phyloP scores from a whole-genome alignment of 2,797 vertebrate genomes.

The Notamacropus eugenii region DNA sequence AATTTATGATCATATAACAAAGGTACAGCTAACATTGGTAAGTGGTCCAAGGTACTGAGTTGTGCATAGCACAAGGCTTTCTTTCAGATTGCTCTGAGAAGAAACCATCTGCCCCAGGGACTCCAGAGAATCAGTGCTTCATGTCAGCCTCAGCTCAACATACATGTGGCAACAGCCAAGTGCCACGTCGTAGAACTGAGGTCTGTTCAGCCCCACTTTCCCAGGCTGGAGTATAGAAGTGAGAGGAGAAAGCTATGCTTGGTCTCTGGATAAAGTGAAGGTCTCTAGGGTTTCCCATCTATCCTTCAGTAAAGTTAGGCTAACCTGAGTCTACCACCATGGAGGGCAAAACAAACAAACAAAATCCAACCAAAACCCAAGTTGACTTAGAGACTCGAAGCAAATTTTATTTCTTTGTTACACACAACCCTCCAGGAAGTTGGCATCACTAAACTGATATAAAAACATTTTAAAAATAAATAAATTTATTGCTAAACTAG shows the following conservation, averaged over 20 bases:
- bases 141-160: neutral
- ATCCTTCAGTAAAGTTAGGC: neutral
- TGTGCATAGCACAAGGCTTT: neutral
- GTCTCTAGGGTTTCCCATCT: neutral
- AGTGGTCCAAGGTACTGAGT: neutral
- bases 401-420: slow-evolving; percentile 40
- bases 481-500: slow-evolving; percentile 65
- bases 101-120: neutral
- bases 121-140: neutral
- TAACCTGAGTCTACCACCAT: neutral
- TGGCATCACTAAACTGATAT: slow-evolving; percentile 70
- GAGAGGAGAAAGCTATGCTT: neutral
- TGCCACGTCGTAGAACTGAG: neutral
- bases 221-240: no score
- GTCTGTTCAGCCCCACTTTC: neutral
- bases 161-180: neutral
- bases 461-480: neutral
- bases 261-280: neutral
- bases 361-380: neutral
- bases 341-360: neutral
- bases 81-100: neutral
- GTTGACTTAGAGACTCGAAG: neutral
- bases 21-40: neutral
- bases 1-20: neutral
- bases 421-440: slow-evolving; percentile 71